These are phyloP conservation scores for Chaetophractus vellerosus DNA, from an alignment of 2,797 vertebrate species.

Conservation along the genomic window DNA sequence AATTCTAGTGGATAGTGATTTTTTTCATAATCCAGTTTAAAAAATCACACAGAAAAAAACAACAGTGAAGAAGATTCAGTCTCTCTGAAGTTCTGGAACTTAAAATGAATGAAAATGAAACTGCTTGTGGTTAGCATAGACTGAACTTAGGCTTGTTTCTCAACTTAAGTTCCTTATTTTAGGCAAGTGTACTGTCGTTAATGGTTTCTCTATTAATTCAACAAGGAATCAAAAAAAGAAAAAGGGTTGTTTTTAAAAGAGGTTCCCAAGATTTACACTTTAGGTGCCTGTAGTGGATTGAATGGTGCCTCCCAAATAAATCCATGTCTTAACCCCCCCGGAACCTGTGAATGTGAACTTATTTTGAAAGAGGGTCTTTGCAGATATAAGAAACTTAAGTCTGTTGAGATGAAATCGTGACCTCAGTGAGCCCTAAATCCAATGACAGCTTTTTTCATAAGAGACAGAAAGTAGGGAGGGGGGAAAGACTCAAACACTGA, in stretches of 20 bases:
- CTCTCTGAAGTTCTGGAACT: background rate
- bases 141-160: slow-evolving; percentile 56
- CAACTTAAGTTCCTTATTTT: slow-evolving; percentile 70
- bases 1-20: slow-evolving; percentile 20
- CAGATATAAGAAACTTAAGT: too few relatives aligned
- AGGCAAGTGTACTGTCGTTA: slow-evolving; percentile 19
- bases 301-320: too few relatives aligned
- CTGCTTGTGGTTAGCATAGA: background rate
- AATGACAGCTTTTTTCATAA: too few relatives aligned
- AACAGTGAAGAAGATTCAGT: slow-evolving; percentile 11
- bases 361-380: too few relatives aligned
- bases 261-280: background rate
- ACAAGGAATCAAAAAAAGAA: slow-evolving; percentile 14
- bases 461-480: too few relatives aligned
- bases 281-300: background rate
- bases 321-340: too few relatives aligned
- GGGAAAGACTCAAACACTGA: too few relatives aligned
- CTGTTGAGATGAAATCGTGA: too few relatives aligned
- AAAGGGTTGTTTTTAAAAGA: background rate
- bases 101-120: slow-evolving; percentile 76
- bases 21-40: slow-evolving; percentile 64
- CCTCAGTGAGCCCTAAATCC: too few relatives aligned
- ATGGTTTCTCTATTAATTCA: slow-evolving; percentile 68
- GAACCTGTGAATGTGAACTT: too few relatives aligned
- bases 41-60: slow-evolving; percentile 56